Percentiles rank a stretch among this genome's conserved stretches.
phyloP scores from a whole-genome alignment of 2,888 invertebrate species.

The Diploptera punctata region DNA sequence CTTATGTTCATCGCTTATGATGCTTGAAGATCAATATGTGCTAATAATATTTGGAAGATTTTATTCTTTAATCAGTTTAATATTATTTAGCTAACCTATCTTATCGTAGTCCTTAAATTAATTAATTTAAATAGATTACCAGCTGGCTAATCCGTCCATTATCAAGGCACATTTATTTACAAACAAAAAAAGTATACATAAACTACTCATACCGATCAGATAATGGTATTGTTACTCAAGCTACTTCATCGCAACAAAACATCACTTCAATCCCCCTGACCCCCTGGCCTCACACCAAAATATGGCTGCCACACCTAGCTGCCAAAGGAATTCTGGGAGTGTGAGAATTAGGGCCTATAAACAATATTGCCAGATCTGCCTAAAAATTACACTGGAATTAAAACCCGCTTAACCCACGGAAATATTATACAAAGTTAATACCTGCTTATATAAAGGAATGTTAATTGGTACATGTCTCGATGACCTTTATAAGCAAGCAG shows the following conservation, averaged over 20 bases:
- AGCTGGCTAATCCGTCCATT: not conserved
- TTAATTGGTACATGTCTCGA: not conserved
- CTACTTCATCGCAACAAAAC: constrained; percentile 39
- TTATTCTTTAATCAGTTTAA: not conserved
- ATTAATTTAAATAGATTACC: not conserved
- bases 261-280: constrained; percentile 43
- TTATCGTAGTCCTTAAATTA: not conserved
- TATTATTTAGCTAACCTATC: constrained; percentile 21
- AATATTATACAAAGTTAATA: not conserved
- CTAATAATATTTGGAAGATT: not conserved
- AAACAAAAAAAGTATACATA: not conserved
- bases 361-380: constrained; percentile 40
- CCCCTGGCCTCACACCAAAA: constrained; percentile 49
- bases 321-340: constrained; percentile 47
- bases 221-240: constrained; percentile 23
- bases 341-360: constrained; percentile 41
- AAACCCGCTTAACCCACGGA: not conserved
- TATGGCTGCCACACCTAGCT: constrained; percentile 52
- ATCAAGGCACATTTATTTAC: not conserved
- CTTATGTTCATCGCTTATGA: not conserved
- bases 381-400: constrained; percentile 1
- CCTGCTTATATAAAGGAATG: not conserved
- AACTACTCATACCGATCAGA: constrained; percentile 2
- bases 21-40: not conserved
- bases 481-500: not conserved